Conservation (phyloP, 2,113 vertebrate genomes). For the Nerophis ophidion region DNA sequence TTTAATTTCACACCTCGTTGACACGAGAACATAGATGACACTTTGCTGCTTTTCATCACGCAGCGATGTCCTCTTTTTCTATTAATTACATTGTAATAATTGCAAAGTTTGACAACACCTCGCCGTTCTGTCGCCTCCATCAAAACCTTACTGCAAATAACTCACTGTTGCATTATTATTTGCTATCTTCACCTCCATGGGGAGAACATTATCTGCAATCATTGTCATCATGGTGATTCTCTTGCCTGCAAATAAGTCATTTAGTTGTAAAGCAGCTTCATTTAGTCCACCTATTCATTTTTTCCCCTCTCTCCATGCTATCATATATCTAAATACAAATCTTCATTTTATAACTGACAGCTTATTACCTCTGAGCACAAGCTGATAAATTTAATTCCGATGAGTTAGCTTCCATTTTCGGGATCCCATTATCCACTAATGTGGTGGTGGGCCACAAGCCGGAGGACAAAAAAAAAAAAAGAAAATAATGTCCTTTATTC, state of each 20-base stretch:
- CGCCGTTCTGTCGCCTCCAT: conserved; percentile 46
- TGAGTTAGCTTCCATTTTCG: conserved; percentile 75
- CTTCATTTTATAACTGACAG: conserved; percentile 78
- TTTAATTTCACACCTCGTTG: conserved; percentile 8
- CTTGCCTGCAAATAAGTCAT: conserved; percentile 72
- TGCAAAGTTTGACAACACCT: conserved; percentile 62
- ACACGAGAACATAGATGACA: not conserved
- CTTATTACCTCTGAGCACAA: conserved; percentile 78
- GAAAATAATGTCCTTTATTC: conserved; percentile 14
- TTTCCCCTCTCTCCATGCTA: conserved; percentile 44
- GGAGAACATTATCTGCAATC: conserved; percentile 68
- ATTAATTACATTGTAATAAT: conserved; percentile 62
- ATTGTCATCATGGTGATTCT: conserved; percentile 67
- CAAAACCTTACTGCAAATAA: conserved; percentile 53
- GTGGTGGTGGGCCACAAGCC: conserved; percentile 52
- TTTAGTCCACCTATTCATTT: conserved; percentile 75
- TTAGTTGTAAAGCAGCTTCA: conserved; percentile 73
- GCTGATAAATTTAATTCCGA: conserved; percentile 79
- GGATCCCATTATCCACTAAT: conserved; percentile 73
- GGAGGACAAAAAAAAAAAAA: conserved; percentile 34
- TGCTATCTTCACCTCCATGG: conserved; percentile 59
- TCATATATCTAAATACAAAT: conserved; percentile 81
- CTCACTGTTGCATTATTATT: conserved; percentile 61
- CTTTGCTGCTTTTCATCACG: conserved; percentile 43
- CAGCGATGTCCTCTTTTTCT: conserved; percentile 28